These are phyloP conservation scores for Scomber colias DNA, from an alignment of 2,113 vertebrate species.

Conservation along the genomic window DNA sequence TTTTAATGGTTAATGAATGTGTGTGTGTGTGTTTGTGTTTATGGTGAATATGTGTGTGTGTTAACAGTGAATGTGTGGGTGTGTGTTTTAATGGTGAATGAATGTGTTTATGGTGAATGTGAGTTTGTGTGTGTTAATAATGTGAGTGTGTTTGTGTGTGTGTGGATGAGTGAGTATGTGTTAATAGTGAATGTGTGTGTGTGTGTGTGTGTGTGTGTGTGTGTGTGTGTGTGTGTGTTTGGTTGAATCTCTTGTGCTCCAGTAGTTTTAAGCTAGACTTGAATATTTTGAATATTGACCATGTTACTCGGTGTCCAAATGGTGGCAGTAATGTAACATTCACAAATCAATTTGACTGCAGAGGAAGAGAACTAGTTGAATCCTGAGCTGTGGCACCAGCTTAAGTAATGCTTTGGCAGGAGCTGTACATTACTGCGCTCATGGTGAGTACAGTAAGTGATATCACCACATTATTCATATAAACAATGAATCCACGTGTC, in stretches of 20 bases:
- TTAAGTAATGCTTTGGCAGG: conserved; percentile 11
- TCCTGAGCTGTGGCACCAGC: neutral
- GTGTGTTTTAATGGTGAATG: no score
- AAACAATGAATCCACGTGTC: conserved; percentile 3
- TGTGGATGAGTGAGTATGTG: no score
- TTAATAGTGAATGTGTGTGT: no score
- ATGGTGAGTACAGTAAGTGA: conserved; percentile 21
- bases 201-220: no score
- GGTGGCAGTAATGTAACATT: conserved; percentile 71
- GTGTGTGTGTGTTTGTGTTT: no score
- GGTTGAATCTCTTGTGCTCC: conserved; percentile 10
- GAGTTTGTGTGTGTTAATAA: no score
- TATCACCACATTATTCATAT: conserved; percentile 22
- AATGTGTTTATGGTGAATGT: no score
- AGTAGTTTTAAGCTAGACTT: neutral
- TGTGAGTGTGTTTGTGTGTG: no score
- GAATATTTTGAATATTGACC: conserved; percentile 18
- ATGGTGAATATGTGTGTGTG: no score
- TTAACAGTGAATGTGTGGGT: no score
- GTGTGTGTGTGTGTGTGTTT: neutral
- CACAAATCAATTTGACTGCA: conserved; percentile 6
- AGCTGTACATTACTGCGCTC: conserved; percentile 28
- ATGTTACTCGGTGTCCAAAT: conserved; percentile 59
- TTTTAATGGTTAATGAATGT: no score
- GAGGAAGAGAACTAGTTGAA: neutral